Percentiles rank a stretch among this genome's conserved stretches.
Conservation (phyloP, 1,140 invertebrate species). For the Macrosteles quadrilineatus region DNA sequence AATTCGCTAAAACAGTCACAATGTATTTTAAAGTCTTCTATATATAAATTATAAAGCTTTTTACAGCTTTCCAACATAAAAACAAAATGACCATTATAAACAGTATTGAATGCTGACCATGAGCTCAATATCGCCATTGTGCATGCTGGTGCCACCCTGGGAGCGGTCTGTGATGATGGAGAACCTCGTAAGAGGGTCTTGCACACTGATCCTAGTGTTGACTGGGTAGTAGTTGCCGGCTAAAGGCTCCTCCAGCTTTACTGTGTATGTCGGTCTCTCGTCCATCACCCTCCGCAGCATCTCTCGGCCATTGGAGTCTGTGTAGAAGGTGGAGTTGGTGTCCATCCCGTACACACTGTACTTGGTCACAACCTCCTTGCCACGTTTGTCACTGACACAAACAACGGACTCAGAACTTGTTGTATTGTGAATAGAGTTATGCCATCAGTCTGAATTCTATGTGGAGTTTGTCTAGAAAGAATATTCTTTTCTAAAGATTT, state of each 20-base stretch:
- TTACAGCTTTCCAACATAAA: too few relatives aligned
- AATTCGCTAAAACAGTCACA: too few relatives aligned
- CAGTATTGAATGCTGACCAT: conserved; percentile 68
- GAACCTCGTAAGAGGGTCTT: conserved; percentile 55
- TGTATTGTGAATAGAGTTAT: too few relatives aligned
- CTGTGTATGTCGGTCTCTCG: conserved; percentile 71
- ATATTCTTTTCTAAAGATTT: too few relatives aligned
- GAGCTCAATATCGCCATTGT: conserved; percentile 72
- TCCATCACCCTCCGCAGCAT: conserved; percentile 74
- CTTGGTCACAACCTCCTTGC: conserved; percentile 81
- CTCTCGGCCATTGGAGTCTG: conserved; percentile 93
- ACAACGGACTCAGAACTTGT: conserved; percentile 31
- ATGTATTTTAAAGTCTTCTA: too few relatives aligned
- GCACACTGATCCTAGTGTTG: conserved; percentile 76
- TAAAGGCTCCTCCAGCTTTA: conserved; percentile 67
- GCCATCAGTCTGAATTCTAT: too few relatives aligned
- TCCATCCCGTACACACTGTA: conserved; percentile 64
- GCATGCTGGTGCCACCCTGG: conserved; percentile 83
- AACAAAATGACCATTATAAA: too few relatives aligned
- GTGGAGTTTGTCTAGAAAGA: too few relatives aligned
- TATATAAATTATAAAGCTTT: too few relatives aligned
- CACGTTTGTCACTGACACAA: conserved; percentile 62
- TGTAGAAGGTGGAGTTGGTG: conserved; percentile 76
- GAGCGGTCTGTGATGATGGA: conserved; percentile 79
- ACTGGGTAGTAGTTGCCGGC: conserved; percentile 94